Evolutionary conservation across 1,140 invertebrate genomes (phyloP).

Genomic region (Lasioglossum albipes): DNA sequence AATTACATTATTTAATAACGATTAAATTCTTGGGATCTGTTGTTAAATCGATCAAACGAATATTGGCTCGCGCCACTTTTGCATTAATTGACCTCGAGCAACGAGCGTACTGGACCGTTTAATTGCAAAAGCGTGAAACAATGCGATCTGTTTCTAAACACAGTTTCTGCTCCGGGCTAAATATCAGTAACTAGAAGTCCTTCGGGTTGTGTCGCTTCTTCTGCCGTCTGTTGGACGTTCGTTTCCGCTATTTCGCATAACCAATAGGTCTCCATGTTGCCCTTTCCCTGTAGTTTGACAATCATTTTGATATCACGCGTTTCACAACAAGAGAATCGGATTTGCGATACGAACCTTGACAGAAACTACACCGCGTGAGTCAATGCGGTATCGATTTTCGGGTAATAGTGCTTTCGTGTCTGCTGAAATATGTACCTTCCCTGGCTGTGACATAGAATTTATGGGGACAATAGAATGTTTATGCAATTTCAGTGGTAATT

Average conservation of each 20-base stretch:
- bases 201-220: conserved; percentile 19
- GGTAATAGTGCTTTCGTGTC: conserved; percentile 84
- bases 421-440: conserved; percentile 88
- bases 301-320: conserved; percentile 37
- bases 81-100: background rate
- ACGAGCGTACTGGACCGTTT: background rate
- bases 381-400: conserved; percentile 82
- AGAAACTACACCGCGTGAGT: conserved; percentile 85
- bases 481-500: background rate
- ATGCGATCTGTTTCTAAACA: background rate
- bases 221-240: conserved; percentile 10
- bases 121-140: background rate
- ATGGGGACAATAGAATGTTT: background rate
- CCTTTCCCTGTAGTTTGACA: conserved; percentile 86
- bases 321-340: background rate
- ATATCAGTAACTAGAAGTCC: conserved; percentile 50
- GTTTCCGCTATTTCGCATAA: conserved; percentile 80
- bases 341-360: conserved; percentile 85
- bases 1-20: too few relatives aligned
- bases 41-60: too few relatives aligned
- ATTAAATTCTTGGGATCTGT: too few relatives aligned
- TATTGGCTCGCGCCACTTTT: background rate
- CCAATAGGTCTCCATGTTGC: conserved; percentile 93
- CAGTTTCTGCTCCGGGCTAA: conserved; percentile 23
- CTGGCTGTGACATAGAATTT: conserved; percentile 78